Evolutionary conservation across 2,113 vertebrate species (phyloP).

Genomic region (Bufo bufo): DNA sequence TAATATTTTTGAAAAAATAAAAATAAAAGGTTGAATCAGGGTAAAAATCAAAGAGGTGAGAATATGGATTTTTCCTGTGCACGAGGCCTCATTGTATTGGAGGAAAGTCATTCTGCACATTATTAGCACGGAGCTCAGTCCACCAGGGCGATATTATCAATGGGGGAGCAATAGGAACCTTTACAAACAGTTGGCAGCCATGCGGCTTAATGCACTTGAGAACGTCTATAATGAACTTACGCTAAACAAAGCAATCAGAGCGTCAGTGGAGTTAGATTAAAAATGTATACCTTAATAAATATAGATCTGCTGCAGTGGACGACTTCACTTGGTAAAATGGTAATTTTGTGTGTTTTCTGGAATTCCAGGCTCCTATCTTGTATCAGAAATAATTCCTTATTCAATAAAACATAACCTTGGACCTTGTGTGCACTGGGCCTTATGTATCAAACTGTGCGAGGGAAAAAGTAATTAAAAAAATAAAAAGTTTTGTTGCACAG

Average conservation of each 20-base stretch:
- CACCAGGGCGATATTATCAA: conserved; percentile 2
- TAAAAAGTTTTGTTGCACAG: too few species aligned
- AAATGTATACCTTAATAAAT: conserved; percentile 44
- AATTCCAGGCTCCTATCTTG: too few species aligned
- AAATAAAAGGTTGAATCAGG: not conserved
- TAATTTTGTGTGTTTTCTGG: conserved; percentile 48
- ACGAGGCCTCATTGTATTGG: not conserved
- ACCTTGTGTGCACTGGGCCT: not conserved
- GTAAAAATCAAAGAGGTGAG: not conserved
- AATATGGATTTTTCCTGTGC: not conserved
- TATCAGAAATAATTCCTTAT: not conserved
- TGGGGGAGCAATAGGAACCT: conserved; percentile 25
- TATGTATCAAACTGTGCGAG: too few species aligned
- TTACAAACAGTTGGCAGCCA: conserved; percentile 10
- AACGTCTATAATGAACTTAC: conserved; percentile 28
- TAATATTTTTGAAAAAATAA: not conserved
- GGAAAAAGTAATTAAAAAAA: too few species aligned
- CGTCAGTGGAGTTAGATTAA: conserved; percentile 36
- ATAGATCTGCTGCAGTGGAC: conserved; percentile 21
- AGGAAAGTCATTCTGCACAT: not conserved
- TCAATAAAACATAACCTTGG: not conserved
- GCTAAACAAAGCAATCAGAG: conserved; percentile 24
- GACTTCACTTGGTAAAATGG: conserved; percentile 33
- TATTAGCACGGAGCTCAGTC: not conserved
- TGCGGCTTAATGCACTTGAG: conserved; percentile 26